A percentile compares a stretch with the other conserved stretches of the same genome.
Conservation (phyloP, 2,113 vertebrate genomes). For the Dromiciops gliroides region DNA sequence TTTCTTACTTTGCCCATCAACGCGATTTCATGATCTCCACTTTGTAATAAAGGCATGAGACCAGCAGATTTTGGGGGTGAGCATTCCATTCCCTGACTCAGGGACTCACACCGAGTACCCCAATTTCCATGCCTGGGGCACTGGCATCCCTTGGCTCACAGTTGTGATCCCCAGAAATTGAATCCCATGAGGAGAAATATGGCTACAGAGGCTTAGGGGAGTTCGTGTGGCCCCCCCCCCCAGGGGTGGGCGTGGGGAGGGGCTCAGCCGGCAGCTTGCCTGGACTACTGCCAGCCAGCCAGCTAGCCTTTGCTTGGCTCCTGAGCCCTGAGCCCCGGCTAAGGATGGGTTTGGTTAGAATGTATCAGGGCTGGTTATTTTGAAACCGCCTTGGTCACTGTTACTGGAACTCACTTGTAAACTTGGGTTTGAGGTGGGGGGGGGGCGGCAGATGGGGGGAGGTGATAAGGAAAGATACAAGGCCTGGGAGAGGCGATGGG, state of each 20-base stretch:
- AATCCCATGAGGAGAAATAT: neutral
- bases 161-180: neutral
- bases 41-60: neutral
- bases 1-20: neutral
- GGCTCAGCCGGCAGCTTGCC: neutral
- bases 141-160: neutral
- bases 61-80: neutral
- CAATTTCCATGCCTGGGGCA: neutral
- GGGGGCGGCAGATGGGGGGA: constrained; percentile 54
- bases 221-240: too few relatives aligned
- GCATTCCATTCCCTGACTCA: neutral
- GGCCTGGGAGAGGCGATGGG: neutral
- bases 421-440: neutral
- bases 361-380: neutral
- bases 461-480: constrained; percentile 62
- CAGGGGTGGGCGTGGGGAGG: too few relatives aligned
- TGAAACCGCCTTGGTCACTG: neutral
- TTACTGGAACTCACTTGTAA: neutral
- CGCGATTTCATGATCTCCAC: neutral
- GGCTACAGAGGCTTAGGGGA: neutral
- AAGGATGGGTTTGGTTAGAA: neutral
- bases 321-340: neutral
- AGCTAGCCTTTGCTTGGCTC: neutral
- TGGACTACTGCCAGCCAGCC: neutral
- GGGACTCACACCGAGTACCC: rapidly evolving